Conservation (phyloP, 2,888 invertebrate genomes). For the Tachina fera region DNA sequence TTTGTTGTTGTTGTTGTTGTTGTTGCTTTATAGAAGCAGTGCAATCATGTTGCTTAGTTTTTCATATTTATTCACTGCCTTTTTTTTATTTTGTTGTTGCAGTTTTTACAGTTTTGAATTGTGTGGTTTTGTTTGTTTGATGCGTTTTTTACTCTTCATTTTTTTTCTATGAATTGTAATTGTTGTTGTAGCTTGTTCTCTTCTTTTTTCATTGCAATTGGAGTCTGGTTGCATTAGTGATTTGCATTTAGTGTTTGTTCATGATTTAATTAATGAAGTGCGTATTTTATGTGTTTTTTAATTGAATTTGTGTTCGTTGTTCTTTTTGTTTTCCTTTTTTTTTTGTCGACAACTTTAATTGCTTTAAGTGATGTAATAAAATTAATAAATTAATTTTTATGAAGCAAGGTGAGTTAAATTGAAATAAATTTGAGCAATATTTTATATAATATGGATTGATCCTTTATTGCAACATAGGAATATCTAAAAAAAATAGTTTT, state of each 20-base stretch:
- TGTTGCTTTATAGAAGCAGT: constrained; percentile 3
- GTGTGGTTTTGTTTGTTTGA: constrained; percentile 14
- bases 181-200: constrained; percentile 7
- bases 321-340: neutral
- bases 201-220: neutral
- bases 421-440: neutral
- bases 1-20: constrained; percentile 10
- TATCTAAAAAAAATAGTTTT: neutral
- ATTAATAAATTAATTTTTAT: neutral
- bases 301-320: constrained; percentile 6
- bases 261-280: constrained; percentile 8
- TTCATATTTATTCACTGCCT: neutral
- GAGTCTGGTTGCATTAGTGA: neutral
- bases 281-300: neutral
- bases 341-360: neutral
- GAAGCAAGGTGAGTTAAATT: neutral
- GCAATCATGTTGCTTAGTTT: constrained; percentile 20
- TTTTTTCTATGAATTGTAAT: neutral
- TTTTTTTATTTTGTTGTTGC: neutral
- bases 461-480: too few species aligned
- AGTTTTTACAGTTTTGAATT: constrained; percentile 32
- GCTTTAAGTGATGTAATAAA: constrained; percentile 10
- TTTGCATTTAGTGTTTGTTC: constrained; percentile 21
- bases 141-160: constrained; percentile 15
- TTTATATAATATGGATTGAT: neutral